A percentile compares a stretch with the other conserved stretches of the same genome.
phyloP scores from a whole-genome alignment of 2,888 invertebrate genomes.

The Rhorus exstirpatorius region DNA sequence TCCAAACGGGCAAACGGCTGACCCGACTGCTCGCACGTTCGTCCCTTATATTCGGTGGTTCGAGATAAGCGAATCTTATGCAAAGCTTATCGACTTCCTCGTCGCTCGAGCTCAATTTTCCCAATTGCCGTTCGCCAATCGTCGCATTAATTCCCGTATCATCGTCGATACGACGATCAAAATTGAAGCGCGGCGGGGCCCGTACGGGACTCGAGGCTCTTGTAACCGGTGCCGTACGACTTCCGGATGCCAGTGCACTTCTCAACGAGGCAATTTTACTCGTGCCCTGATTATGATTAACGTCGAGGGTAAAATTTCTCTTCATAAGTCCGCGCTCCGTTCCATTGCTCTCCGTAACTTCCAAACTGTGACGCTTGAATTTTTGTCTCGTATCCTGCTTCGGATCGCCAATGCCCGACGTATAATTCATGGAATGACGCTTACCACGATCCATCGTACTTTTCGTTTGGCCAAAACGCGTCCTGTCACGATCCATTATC shows the following conservation, averaged over 20 bases:
- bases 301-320: constrained; percentile 78
- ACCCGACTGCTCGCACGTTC: constrained; percentile 72
- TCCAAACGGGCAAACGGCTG: constrained; percentile 79
- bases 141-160: constrained; percentile 61
- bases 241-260: constrained; percentile 79
- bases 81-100: constrained; percentile 83
- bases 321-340: constrained; percentile 74
- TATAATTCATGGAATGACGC: constrained; percentile 81
- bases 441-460: constrained; percentile 78
- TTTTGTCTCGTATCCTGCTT: constrained; percentile 80
- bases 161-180: constrained; percentile 63
- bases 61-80: constrained; percentile 70
- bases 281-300: constrained; percentile 84
- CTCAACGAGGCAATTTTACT: constrained; percentile 84
- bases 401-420: constrained; percentile 75
- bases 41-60: constrained; percentile 68
- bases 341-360: constrained; percentile 78
- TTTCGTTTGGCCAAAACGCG: constrained; percentile 74
- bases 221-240: constrained; percentile 83
- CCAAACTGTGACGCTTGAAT: constrained; percentile 82
- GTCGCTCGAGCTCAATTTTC: constrained; percentile 81
- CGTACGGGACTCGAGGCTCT: constrained; percentile 84
- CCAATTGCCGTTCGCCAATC: constrained; percentile 76
- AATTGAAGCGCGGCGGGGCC: constrained; percentile 74
- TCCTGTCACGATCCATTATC: constrained; percentile 77